Conservation (phyloP, 2,113 vertebrate genomes). For the Tricholaema leucomelas region DNA sequence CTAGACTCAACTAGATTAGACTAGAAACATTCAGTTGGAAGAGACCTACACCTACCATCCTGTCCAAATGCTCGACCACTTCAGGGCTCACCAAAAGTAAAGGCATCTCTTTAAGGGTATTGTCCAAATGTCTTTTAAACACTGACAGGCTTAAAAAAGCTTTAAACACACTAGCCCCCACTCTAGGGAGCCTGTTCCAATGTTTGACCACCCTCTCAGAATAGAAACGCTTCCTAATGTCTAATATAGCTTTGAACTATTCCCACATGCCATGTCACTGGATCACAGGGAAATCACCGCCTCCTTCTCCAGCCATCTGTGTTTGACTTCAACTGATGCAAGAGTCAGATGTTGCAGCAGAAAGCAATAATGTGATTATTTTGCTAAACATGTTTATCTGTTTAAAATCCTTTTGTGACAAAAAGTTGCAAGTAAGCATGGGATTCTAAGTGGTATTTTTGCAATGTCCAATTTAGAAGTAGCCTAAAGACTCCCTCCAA, state of each 20-base stretch:
- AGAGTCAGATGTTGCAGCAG: background rate
- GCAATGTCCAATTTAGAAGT: background rate
- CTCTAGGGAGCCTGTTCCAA: background rate
- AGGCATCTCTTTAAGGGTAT: background rate
- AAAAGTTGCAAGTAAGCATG: background rate
- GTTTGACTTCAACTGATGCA: background rate
- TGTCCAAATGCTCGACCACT: background rate
- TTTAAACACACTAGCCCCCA: background rate
- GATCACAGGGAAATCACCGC: too few relatives aligned
- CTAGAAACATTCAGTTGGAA: background rate
- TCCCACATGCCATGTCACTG: background rate
- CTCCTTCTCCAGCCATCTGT: background rate
- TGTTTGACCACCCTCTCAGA: background rate
- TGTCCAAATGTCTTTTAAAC: background rate
- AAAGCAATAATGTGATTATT: background rate
- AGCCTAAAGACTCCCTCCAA: background rate
- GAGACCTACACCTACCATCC: background rate
- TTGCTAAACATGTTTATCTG: background rate
- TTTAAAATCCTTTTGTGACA: background rate
- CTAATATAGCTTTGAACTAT: background rate
- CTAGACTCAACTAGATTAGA: too few relatives aligned
- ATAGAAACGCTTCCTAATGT: too few relatives aligned
- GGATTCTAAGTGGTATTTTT: background rate
- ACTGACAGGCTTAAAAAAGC: background rate
- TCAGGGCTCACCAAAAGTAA: background rate